A percentile compares a stretch with the other conserved stretches of the same genome.
These are phyloP conservation scores for Antechinus stuartii DNA, from an alignment of 2,113 vertebrate genomes.

Conservation along the genomic window DNA sequence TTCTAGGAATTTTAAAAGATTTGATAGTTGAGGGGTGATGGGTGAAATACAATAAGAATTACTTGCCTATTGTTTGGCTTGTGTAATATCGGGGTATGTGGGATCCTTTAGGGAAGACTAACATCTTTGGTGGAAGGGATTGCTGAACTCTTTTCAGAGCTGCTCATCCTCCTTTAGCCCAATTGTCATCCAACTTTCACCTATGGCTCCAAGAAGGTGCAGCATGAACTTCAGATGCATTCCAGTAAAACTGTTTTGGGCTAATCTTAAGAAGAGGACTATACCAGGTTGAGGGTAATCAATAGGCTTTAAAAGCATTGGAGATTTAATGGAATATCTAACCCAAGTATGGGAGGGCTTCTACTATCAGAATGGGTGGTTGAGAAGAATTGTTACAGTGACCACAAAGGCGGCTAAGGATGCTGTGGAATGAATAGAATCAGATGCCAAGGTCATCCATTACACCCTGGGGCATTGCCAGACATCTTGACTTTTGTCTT, in stretches of 20 bases:
- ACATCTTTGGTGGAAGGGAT: neutral
- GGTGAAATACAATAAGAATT: neutral
- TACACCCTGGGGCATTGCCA: no score
- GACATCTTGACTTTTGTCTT: neutral
- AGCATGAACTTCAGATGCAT: neutral
- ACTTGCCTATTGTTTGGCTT: neutral
- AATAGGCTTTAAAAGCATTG: neutral
- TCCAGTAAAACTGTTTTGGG: neutral
- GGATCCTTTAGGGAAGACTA: neutral
- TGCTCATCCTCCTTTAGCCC: neutral
- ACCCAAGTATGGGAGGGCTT: neutral
- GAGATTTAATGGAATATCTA: neutral
- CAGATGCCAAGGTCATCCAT: neutral
- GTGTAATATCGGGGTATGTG: neutral
- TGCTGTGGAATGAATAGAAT: neutral
- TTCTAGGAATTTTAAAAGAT: neutral
- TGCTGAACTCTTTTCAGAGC: neutral
- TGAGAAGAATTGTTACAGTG: neutral
- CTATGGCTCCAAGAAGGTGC: neutral
- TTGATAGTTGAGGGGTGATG: neutral
- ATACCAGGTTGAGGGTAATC: neutral
- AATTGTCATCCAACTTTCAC: neutral
- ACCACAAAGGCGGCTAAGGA: neutral
- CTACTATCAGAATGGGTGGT: neutral
- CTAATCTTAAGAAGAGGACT: neutral